Conservation (phyloP, 2,113 vertebrate species). For the Coracopsis vasa region DNA sequence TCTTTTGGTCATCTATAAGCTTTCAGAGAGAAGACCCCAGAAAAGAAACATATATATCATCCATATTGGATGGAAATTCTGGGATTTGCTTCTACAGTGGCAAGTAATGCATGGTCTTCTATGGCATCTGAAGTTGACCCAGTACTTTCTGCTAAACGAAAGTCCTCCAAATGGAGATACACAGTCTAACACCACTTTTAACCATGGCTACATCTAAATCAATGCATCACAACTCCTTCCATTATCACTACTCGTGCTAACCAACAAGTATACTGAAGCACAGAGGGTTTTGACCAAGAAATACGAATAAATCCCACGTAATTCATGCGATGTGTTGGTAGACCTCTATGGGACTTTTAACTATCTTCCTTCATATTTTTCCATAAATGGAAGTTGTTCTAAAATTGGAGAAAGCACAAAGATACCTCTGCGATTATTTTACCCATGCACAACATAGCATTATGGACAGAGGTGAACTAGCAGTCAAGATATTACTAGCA, state of each 20-base stretch:
- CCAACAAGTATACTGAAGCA: neutral
- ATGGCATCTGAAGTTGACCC: neutral
- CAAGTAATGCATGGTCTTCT: neutral
- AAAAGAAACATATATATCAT: neutral
- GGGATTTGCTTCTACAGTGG: neutral
- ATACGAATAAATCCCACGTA: neutral
- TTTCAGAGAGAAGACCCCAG: neutral
- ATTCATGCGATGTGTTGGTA: neutral
- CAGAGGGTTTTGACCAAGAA: neutral
- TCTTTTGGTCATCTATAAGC: neutral
- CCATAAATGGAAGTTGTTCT: neutral
- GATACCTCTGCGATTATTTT: neutral
- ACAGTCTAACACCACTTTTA: neutral
- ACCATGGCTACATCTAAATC: neutral
- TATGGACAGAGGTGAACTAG: neutral
- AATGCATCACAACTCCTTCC: neutral
- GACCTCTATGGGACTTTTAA: neutral
- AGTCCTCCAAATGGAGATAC: neutral
- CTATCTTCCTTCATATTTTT: neutral
- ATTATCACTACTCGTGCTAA: neutral
- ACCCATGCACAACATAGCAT: accelerated
- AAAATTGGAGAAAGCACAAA: neutral
- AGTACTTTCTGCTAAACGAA: neutral
- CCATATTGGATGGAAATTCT: neutral
- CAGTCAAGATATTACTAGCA: neutral